phyloP scores from a whole-genome alignment of 1,140 invertebrate genomes.

The Papilio aristodemus region DNA sequence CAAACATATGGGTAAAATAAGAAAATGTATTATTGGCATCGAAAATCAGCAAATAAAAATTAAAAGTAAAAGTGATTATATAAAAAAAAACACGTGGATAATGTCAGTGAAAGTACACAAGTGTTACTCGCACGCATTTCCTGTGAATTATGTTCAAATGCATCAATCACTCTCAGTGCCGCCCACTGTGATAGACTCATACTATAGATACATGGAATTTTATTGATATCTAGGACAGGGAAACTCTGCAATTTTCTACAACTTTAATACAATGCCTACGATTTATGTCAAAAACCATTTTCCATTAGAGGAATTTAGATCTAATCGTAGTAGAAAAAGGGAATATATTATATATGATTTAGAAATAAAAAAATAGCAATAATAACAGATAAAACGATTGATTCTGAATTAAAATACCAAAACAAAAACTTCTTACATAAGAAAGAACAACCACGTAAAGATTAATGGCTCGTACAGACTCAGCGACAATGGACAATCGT shows the following conservation, averaged over 20 bases:
- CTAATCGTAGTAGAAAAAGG: too few species aligned
- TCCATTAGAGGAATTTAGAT: too few species aligned
- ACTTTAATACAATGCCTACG: background rate
- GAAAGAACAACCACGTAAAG: background rate
- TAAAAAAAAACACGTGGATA: constrained; percentile 17
- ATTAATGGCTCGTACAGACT: constrained; percentile 1
- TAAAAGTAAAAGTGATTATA: background rate
- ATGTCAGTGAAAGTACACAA: constrained; percentile 20
- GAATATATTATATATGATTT: too few species aligned
- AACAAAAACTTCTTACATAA: background rate
- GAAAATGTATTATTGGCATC: too few species aligned
- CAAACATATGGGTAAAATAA: too few species aligned
- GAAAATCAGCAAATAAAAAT: background rate
- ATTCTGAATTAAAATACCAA: background rate
- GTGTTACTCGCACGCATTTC: constrained; percentile 8
- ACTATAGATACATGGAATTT: constrained; percentile 4
- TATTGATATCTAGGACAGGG: constrained; percentile 4
- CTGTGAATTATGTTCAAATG: constrained; percentile 23
- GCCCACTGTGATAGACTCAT: background rate
- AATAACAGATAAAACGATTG: background rate
- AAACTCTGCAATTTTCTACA: background rate
- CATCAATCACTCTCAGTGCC: constrained; percentile 7
- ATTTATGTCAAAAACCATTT: background rate
- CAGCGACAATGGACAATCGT: background rate
- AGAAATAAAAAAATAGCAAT: too few species aligned